These are phyloP conservation scores for Syngnathus scovelli DNA, from an alignment of 2,113 vertebrate species.

Conservation along the genomic window DNA sequence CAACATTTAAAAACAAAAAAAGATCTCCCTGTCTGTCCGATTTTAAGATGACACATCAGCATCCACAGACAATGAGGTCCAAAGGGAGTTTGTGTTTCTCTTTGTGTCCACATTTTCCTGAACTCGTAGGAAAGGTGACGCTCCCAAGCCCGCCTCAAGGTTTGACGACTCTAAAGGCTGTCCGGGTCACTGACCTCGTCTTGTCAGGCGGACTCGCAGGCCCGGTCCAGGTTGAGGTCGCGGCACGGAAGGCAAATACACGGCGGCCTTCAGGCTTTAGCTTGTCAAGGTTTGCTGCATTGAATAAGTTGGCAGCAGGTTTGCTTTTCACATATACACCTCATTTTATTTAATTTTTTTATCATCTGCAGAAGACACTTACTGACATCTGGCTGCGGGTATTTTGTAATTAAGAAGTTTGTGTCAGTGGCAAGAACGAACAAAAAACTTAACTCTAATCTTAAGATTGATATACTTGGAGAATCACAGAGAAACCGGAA, in stretches of 20 bases:
- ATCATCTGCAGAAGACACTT: neutral
- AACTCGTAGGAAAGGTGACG: neutral
- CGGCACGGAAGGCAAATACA: neutral
- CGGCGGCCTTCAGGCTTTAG: neutral
- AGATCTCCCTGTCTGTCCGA: neutral
- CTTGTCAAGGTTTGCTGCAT: neutral
- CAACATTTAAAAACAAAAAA: neutral
- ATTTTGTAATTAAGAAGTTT: neutral
- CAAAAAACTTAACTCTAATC: neutral
- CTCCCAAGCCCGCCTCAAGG: neutral
- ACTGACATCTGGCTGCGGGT: neutral
- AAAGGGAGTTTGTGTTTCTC: neutral
- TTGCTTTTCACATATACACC: neutral
- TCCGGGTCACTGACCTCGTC: neutral
- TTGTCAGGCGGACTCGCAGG: conserved; percentile 1
- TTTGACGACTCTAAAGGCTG: neutral
- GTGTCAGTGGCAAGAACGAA: neutral
- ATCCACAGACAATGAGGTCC: neutral
- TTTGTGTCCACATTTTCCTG: neutral
- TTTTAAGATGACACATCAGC: neutral
- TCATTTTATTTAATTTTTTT: neutral
- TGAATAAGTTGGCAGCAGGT: neutral
- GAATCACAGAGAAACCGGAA: neutral
- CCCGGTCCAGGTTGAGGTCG: neutral
- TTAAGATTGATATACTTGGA: neutral